Base-by-base conservation (phyloP, 2,113 vertebrate species). In the Tachycineta bicolor region DNA sequence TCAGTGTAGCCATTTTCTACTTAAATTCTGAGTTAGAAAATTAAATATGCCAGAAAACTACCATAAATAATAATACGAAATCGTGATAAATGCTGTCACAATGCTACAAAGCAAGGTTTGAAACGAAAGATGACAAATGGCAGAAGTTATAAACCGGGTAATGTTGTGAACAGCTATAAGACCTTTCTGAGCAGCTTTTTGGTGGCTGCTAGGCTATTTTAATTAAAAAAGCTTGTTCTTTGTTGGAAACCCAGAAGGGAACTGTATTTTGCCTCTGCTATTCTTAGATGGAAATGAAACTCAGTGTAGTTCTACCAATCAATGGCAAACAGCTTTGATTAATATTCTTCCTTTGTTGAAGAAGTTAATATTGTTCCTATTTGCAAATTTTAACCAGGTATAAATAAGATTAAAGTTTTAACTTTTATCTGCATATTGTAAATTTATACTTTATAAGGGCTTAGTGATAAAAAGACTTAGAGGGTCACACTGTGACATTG, bases 201-300 rank as follows among this genome's bases (percentile, higher is more conserved):
- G 12, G 34, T 25, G 19, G 6, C 5, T 49, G 15, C 47, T 52
- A 24, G 4, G 8, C 6, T 55, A 52, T 78, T 92, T 59, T 11
- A 3, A 9, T 44, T 4, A 9, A 28, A 83, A 52, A 77, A 89
- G 11, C 0, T 33, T 2, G 0, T 0, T 26, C 4, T 31, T 47
- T 75, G 10, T 6, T 70, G 13, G 56, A 90, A 91, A 59, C 8
- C 23, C 19, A 34, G 24, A 89, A 83, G 56, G 8, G 26, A 74
- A 2, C 16, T 5, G 2, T 50, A 18, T 10, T 74, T 11, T 88
- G 29, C 12, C 11, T 50, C 52, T 67, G 7, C 9, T 50, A 1
- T 62, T 19, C 14, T 70, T 23, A 86, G 18, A 0, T 70, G n/a
- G 26, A 74, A 95, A 73, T 21, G 3, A 86, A 79, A 63, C 14